Evolutionary conservation across 2,888 invertebrate species (phyloP).

Genomic region (Lochmaea capreae): DNA sequence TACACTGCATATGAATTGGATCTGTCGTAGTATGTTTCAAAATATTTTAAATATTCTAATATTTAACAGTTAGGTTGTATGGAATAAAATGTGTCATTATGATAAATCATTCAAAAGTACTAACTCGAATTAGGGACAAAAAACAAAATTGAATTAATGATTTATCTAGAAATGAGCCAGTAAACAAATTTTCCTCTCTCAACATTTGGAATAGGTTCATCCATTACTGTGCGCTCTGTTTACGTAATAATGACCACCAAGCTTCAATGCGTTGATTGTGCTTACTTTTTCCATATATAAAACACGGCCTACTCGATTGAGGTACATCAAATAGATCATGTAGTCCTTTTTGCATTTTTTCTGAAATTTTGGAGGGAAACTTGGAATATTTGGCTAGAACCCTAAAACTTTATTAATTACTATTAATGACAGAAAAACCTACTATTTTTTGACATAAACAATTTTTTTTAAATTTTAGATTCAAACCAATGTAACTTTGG

Average conservation of each 20-base stretch:
- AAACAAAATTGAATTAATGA: slow-evolving; percentile 32
- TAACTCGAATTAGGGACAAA: neutral
- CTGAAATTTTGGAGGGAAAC: too few relatives aligned
- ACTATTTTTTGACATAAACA: too few relatives aligned
- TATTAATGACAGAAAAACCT: too few relatives aligned
- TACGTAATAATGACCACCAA: slow-evolving; percentile 30
- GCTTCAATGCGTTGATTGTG: slow-evolving; percentile 29
- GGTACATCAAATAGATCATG: slow-evolving; percentile 22
- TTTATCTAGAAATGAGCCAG: slow-evolving; percentile 27
- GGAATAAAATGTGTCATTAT: too few relatives aligned
- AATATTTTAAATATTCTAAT: too few relatives aligned
- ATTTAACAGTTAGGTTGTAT: too few relatives aligned
- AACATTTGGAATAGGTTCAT: slow-evolving; percentile 39
- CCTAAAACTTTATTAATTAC: too few relatives aligned
- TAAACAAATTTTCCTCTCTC: slow-evolving; percentile 29
- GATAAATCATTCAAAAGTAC: neutral
- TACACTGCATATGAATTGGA: slow-evolving; percentile 15
- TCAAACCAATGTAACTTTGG: too few relatives aligned
- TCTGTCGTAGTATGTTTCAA: neutral
- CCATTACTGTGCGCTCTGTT: slow-evolving; percentile 33
- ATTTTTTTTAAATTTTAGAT: too few relatives aligned
- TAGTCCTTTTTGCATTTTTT: slow-evolving; percentile 21
- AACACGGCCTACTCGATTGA: neutral
- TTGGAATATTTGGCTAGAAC: too few relatives aligned
- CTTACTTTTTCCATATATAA: too few relatives aligned